Conservation (phyloP, 2,113 vertebrate genomes). For the Donacobius atricapilla region DNA sequence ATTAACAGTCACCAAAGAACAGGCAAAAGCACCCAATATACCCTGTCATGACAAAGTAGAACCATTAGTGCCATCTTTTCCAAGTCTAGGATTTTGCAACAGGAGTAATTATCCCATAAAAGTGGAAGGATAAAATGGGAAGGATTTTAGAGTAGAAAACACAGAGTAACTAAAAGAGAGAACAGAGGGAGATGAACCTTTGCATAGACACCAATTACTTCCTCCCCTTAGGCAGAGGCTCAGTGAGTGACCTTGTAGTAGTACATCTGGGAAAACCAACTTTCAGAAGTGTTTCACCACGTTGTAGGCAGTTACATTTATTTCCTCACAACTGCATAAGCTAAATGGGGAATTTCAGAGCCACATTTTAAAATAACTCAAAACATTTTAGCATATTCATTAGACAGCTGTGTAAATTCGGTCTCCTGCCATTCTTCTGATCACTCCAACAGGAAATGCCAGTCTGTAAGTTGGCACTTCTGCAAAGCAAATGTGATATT, state of each 20-base stretch:
- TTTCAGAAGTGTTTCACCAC: background rate
- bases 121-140: background rate
- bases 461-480: background rate
- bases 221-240: background rate
- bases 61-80: background rate
- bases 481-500: background rate
- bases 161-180: background rate
- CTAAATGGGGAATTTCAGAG: background rate
- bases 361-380: background rate
- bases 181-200: background rate
- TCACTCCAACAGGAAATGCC: background rate
- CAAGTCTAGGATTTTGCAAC: background rate
- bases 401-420: slow-evolving; percentile 12
- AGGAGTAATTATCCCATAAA: background rate
- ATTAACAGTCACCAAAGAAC: background rate
- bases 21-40: fast-evolving
- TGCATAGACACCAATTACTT: background rate
- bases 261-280: background rate
- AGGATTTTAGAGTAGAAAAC: background rate
- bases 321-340: background rate
- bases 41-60: fast-evolving
- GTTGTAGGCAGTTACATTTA: background rate
- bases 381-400: background rate
- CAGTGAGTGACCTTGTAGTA: background rate
- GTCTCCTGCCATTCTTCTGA: background rate